A percentile compares a stretch with the other conserved stretches of the same genome.
Evolutionary conservation across 2,888 invertebrate species (phyloP).

Genomic region (Apodemia mormo): DNA sequence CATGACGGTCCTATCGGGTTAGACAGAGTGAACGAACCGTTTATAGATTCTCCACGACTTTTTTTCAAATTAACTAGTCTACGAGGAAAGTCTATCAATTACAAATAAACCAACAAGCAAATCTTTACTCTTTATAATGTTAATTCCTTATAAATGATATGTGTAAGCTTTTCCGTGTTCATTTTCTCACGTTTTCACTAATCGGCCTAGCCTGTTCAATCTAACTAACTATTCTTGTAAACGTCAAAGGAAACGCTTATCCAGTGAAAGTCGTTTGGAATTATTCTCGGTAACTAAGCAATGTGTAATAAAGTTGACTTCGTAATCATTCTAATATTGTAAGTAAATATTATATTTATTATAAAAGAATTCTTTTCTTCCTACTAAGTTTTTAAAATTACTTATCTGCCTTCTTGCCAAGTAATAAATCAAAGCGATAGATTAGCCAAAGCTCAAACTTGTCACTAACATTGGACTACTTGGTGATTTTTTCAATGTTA

Average conservation of each 20-base stretch:
- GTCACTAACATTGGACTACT: no score
- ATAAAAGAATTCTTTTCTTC: neutral
- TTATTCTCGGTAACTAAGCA: constrained; percentile 19
- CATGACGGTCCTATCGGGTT: no score
- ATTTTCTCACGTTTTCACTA: constrained; percentile 26
- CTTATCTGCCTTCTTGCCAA: no score
- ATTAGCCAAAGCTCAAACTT: no score
- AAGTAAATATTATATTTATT: neutral
- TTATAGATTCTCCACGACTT: no score
- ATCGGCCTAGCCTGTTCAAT: constrained; percentile 24
- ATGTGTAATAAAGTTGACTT: constrained; percentile 4
- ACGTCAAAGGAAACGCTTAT: constrained; percentile 26
- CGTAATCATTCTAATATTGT: constrained; percentile 9
- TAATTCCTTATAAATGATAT: neutral
- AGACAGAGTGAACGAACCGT: no score
- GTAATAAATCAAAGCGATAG: no score
- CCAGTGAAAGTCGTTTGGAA: constrained; percentile 27
- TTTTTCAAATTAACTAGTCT: no score
- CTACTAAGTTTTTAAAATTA: no score
- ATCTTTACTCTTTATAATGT: neutral
- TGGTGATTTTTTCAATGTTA: no score
- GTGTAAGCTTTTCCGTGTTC: constrained; percentile 1
- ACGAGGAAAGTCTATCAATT: no score
- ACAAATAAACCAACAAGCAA: no score
- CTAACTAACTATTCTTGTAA: constrained; percentile 25